Base-by-base conservation (phyloP, 2,797 vertebrate species). In the Yasuhikotakia modesta region DNA sequence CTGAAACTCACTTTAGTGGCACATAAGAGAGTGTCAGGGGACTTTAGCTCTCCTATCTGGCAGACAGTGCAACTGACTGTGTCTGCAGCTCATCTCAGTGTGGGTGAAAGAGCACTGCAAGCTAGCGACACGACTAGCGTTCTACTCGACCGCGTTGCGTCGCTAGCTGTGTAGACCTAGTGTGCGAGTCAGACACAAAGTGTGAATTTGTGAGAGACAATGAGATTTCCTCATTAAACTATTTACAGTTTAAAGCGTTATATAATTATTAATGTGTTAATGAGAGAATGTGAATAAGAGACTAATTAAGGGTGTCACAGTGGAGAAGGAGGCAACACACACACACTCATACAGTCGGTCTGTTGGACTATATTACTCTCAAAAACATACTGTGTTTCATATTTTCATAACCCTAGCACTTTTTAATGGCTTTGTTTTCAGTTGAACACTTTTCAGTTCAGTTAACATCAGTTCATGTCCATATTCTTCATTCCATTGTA, bases 1-100 rank as follows among this genome's bases (percentile, higher is more conserved):
- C 67, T 72, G 71, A 81, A 78, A 81, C 60, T 43, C 35, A 19
- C 80, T 75, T 79, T 68, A 76, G 67, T 79, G 71, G 27, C 71
- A 71, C 67, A 50, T 75, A 65, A 65, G 75, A 67, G 45, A 55
- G 74, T 69, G 48, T 66, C 46, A 35, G 55, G 73, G 57, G 69
- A 78, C 63, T 78, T 80, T 64, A 78, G 70, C 53, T 72, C 53
- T 69, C n/a, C 64, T 73, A 27, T 16, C 35, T n/a, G 1, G 30
- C 60, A 68, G 63, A 73, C 53, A 63, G 39, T 58, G 61, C 46
- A 65, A 3, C 60, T 24, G 13, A 50, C 14, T 50, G 64, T 57
- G 52, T 67, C 35, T 57, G 30, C 8, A 19, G 46, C 46, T 74
- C 61, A 46, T 71, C 68, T 71, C 58, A 53, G 57, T 70, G 45